These are phyloP conservation scores for Megamerina dolium DNA, from an alignment of 2,888 invertebrate genomes.

Conservation along the genomic window DNA sequence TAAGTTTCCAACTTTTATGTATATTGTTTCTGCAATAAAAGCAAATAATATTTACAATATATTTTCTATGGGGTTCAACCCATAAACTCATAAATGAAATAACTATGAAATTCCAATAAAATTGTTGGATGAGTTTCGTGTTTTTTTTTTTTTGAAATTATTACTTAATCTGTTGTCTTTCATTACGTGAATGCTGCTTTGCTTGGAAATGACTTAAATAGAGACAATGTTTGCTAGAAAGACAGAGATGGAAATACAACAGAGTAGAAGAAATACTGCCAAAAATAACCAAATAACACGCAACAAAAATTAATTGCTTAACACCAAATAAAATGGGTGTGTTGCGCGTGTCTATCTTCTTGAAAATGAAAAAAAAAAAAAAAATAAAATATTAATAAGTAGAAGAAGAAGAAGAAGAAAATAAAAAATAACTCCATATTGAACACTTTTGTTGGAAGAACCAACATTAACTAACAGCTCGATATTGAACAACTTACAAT, in stretches of 20 bases:
- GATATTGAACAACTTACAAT: slow-evolving; percentile 1
- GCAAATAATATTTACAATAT: too few relatives aligned
- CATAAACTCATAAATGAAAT: too few relatives aligned
- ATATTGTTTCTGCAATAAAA: too few relatives aligned
- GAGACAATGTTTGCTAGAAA: too few relatives aligned
- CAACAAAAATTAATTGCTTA: slow-evolving; percentile 47
- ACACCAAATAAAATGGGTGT: slow-evolving; percentile 34
- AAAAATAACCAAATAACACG: slow-evolving; percentile 30
- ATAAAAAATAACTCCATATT: slow-evolving; percentile 1
- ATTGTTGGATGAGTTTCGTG: too few relatives aligned
- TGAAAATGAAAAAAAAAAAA: slow-evolving; percentile 12
- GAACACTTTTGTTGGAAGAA: slow-evolving; percentile 4
- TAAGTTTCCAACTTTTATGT: too few relatives aligned
- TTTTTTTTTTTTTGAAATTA: slow-evolving; percentile 3
- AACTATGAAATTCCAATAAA: too few relatives aligned
- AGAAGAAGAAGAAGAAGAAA: slow-evolving; percentile 18
- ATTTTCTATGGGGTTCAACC: too few relatives aligned
- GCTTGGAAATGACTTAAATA: too few relatives aligned
- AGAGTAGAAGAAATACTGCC: slow-evolving; percentile 8
- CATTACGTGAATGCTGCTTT: too few relatives aligned
- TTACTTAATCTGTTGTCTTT: slow-evolving; percentile 11
- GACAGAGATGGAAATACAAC: too few relatives aligned
- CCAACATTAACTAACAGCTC: not conserved
- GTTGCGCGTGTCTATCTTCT: too few relatives aligned
- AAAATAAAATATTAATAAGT: slow-evolving; percentile 4